A percentile compares a stretch with the other conserved stretches of the same genome.
phyloP scores from a whole-genome alignment of 2,888 invertebrate genomes.

The Ectobius pallidus region DNA sequence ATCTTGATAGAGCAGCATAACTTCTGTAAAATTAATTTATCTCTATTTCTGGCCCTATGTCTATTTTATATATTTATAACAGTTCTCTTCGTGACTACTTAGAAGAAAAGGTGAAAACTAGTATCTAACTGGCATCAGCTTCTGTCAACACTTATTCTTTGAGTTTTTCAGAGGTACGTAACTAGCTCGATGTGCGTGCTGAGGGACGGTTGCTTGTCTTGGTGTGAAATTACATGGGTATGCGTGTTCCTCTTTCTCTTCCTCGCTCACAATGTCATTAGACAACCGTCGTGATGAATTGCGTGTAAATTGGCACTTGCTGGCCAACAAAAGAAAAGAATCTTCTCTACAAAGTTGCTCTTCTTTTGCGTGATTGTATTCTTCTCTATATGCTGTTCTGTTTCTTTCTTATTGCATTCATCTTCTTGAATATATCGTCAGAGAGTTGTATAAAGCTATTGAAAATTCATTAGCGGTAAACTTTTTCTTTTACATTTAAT shows the following conservation, averaged over 20 bases:
- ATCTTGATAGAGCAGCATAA: neutral
- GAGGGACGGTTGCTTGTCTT: neutral
- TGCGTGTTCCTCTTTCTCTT: neutral
- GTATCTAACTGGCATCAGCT: neutral
- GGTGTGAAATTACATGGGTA: neutral
- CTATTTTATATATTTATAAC: too few species aligned
- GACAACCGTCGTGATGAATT: constrained; percentile 27
- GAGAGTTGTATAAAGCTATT: too few species aligned
- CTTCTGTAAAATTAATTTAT: neutral
- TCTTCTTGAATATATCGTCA: too few species aligned
- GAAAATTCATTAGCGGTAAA: too few species aligned
- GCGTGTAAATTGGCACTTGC: constrained; percentile 27
- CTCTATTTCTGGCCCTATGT: too few species aligned
- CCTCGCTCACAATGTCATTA: neutral
- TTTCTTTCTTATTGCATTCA: too few species aligned
- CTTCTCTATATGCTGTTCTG: too few species aligned
- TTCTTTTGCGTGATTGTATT: too few species aligned
- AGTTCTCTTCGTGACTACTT: too few species aligned
- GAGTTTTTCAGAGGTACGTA: neutral
- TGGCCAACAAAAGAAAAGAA: neutral
- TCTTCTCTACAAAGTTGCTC: too few species aligned
- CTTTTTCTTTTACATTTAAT: too few species aligned
- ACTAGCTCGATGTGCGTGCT: neutral
- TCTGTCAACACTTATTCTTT: neutral
- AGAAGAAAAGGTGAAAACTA: too few species aligned